Evolutionary conservation across 1,140 invertebrate species (phyloP), one percentile per base, ranked within the genome.

Genomic region (Scaptomyza pallida): DNA sequence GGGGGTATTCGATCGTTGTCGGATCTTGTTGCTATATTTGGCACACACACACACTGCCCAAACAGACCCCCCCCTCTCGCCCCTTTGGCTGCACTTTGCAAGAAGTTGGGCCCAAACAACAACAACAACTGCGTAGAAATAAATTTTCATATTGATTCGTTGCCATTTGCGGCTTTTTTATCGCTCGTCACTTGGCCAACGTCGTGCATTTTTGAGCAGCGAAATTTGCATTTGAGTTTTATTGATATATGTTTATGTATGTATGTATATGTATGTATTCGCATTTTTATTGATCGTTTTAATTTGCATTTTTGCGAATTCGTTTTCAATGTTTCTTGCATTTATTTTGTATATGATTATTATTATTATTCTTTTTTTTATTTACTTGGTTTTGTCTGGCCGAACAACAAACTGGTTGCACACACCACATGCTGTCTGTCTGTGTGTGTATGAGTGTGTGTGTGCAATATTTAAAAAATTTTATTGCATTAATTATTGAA

Each of bases 261-360:
- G n/a, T n/a, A n/a, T n/a, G n/a, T n/a, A n/a, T n/a, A n/a, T n/a
- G n/a, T n/a, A n/a, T n/a, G n/a, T n/a, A 88, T 86, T 88, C 78
- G 78, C 82, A 82, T 78, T 86, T 86, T 86, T 86, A 86, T 86
- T 86, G 82, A 86, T 86, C 82, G 82, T 72, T 86, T 88, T 88
- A 82, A 86, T 86, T 86, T 86, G 82, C 82, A 86, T 86, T 86
- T 88, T 63, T 81, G n/a, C 57, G 67, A 72, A 75, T 79, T 64
- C 40, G 68, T 26, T 68, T 64, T 57, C 64, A 50, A 63, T 76
- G 61, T 63, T 43, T 37, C 44, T 62, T 61, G 33, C 13, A 35
- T 30, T 54, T 60, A 13, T 55, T 65, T 47, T 64, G 17, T 55
- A 19, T 41, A 26, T 55, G 33, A 17, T 19, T 43, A 41, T n/a